Evolutionary conservation across 1,140 invertebrate genomes (phyloP).

Genomic region (roundworm (Caenorhabditis elegans)): WBcel235 BX284606.5:9877001-9877500

Average conservation of each 20-base stretch:
- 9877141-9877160: too few relatives aligned
- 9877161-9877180: constrained; percentile 21
- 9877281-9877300: not conserved
- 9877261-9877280: not conserved
- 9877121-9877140: too few relatives aligned
- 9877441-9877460: not conserved
- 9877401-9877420: not conserved
- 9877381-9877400: not conserved
- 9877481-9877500: constrained; percentile 48
- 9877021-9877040: too few relatives aligned
- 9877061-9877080: too few relatives aligned
- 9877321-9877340: not conserved
- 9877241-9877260: constrained; percentile 35
- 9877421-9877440: not conserved
- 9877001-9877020: too few relatives aligned
- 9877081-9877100: too few relatives aligned
- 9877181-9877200: not conserved
- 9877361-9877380: not conserved
- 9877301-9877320: constrained; percentile 25
- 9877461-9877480: constrained; percentile 20
- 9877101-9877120: too few relatives aligned
- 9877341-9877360: constrained; percentile 2
- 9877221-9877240: constrained; percentile 34
- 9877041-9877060: too few relatives aligned
- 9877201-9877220: not conserved